Conservation (phyloP, 53 echinoderm and acorn worm genomes). For the Holothuria scabra region DNA sequence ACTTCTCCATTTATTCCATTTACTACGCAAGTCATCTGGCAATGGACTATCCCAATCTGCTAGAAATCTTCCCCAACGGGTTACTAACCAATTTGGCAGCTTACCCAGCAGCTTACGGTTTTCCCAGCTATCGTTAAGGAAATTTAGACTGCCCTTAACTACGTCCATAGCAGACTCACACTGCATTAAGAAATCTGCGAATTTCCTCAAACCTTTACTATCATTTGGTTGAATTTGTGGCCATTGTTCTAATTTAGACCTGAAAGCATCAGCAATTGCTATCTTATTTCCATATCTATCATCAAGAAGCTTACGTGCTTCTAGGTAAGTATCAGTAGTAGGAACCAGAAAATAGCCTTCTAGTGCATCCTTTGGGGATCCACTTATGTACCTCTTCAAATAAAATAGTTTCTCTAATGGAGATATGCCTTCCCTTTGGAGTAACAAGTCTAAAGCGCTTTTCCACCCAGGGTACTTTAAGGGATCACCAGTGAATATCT, state of each 20-base stretch:
- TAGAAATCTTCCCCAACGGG: not conserved
- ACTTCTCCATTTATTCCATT: too few relatives aligned
- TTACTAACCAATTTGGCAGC: constrained; percentile 19
- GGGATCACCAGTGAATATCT: too few relatives aligned
- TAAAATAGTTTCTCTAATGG: too few relatives aligned
- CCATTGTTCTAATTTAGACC: too few relatives aligned
- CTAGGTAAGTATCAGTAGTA: not conserved
- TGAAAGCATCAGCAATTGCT: not conserved
- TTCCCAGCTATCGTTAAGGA: constrained; percentile 12
- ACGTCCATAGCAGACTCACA: not conserved
- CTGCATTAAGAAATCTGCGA: constrained; percentile 18
- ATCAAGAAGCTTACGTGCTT: constrained; percentile 12
- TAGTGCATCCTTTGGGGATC: not conserved
- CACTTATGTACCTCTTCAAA: not conserved
- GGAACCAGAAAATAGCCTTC: constrained; percentile 24
- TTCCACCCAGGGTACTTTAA: too few relatives aligned
- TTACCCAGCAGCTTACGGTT: constrained; percentile 5
- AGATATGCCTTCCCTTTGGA: too few relatives aligned
- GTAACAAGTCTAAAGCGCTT: too few relatives aligned
- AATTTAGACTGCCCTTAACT: not conserved
- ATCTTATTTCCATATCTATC: not conserved
- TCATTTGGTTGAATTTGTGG: constrained; percentile 1
- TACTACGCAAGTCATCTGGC: too few relatives aligned
- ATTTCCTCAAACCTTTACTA: not conserved
- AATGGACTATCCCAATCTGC: too few relatives aligned